These are phyloP conservation scores for Cassiopea andromeda DNA, from an alignment of 30 jellyfish, hydroid and myxozoan genomes.

Conservation along the genomic window DNA sequence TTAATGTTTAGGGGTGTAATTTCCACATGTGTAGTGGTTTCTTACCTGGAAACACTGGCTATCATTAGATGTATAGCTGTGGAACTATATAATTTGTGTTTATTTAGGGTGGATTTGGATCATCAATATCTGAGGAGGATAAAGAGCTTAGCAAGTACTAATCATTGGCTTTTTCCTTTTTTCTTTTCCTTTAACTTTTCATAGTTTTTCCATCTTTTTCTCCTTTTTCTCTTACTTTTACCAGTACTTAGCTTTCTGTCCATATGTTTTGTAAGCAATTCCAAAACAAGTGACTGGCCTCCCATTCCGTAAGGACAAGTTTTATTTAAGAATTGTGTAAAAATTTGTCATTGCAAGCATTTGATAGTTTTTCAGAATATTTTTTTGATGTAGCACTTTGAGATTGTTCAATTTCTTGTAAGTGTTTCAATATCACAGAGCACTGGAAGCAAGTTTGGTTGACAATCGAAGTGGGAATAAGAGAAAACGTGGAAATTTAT, in stretches of 20 bases:
- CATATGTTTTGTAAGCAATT: too few species aligned
- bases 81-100: neutral
- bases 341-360: too few species aligned
- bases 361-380: too few species aligned
- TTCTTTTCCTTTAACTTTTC: neutral
- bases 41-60: too few species aligned
- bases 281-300: too few species aligned
- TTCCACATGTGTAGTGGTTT: too few species aligned
- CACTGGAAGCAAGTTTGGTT: constrained; percentile 75
- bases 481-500: constrained; percentile 68
- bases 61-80: neutral
- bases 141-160: constrained; percentile 64
- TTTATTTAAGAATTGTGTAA: too few species aligned
- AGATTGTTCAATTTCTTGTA: neutral
- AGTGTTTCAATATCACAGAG: constrained; percentile 21
- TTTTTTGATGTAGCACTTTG: too few species aligned
- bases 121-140: constrained; percentile 55
- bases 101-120: constrained; percentile 45
- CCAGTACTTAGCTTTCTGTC: too few species aligned
- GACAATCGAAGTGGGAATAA: constrained; percentile 69
- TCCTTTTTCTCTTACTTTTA: too few species aligned
- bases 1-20: too few species aligned
- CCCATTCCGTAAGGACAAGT: too few species aligned
- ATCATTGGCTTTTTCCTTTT: neutral
- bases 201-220: neutral